Evolutionary conservation across 2,888 invertebrate genomes (phyloP).

Genomic region (Thera obeliscata): DNA sequence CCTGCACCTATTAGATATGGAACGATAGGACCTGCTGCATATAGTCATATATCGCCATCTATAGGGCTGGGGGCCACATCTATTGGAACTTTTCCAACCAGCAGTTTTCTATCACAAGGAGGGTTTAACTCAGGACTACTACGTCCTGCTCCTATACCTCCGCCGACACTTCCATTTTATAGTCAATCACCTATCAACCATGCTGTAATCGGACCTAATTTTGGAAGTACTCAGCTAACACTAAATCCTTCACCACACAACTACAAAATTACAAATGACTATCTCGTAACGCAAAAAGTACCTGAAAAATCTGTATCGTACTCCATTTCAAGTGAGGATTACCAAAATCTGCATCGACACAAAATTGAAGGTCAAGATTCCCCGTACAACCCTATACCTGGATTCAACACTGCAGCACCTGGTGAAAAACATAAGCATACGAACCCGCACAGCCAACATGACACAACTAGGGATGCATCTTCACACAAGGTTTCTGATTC

Average conservation of each 20-base stretch:
- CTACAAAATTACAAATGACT: constrained; percentile 1
- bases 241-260: neutral
- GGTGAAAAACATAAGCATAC: constrained; percentile 15
- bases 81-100: neutral
- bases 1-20: neutral
- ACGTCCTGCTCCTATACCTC: neutral
- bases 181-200: constrained; percentile 2
- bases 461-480: constrained; percentile 10
- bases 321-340: constrained; percentile 48
- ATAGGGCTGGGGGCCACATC: neutral
- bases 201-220: neutral
- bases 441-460: constrained; percentile 13
- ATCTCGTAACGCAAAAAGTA: constrained; percentile 14
- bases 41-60: constrained; percentile 5
- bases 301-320: constrained; percentile 47
- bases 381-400: constrained; percentile 32
- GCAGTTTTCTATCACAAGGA: neutral
- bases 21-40: neutral
- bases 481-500: constrained; percentile 4
- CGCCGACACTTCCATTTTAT: neutral
- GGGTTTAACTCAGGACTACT: constrained; percentile 4
- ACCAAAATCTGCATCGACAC: constrained; percentile 48
- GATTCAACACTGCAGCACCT: constrained; percentile 13
- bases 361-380: constrained; percentile 37
- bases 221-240: neutral